Evolutionary conservation across 2,797 vertebrate species (phyloP), one percentile per base, ranked within the genome.

Genomic region (Pyrocephalus nanus): DNA sequence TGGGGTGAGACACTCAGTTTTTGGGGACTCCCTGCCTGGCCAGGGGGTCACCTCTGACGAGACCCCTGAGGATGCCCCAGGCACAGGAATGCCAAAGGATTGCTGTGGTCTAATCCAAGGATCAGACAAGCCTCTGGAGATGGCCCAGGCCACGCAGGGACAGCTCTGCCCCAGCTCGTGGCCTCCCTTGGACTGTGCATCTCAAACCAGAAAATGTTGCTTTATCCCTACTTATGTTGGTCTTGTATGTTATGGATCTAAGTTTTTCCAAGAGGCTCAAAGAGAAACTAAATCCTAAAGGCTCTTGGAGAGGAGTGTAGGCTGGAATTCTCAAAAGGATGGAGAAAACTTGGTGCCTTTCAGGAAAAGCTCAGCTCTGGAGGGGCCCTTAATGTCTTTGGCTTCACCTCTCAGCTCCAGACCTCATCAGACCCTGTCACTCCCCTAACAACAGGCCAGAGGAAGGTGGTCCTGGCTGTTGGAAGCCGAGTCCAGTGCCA

Each of bases 231-330:
- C 25, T 48, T 50, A 3, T 1, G 3, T 19, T 73, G 18, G 4
- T 42, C 26, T 61, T 27, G 8, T 26, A 6, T 11, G 6, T 27
- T 20, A 29, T 2, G 18, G 29, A 5, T 61, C 76, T 34, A 18
- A 42, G 18, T 12, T 73, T 90, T 82, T 8, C 50, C 36, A 16
- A 48, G 71, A 40, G 45, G 69, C 17, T 51, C 50, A 51, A 51
- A 51, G 50, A 51, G 26, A 4, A 25, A 26, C 17, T 73, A 36
- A 48, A 58, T 9, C 2, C 17, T 30, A 11, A 73, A 76, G 13
- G 40, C 15, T 26, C 21, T 38, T 8, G 11, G 40, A 18, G 7
- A 8, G 0, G 17, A 69, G 15, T 1, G 2, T 42, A 42, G 34
- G 42, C 32, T 69, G 38, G 8, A n/a, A 43, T 45, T 65, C 30